A percentile compares a stretch with the other conserved stretches of the same genome.
These are phyloP conservation scores for Oscheius myriophilus DNA, from an alignment of 2,888 invertebrate species.

Conservation along the genomic window DNA sequence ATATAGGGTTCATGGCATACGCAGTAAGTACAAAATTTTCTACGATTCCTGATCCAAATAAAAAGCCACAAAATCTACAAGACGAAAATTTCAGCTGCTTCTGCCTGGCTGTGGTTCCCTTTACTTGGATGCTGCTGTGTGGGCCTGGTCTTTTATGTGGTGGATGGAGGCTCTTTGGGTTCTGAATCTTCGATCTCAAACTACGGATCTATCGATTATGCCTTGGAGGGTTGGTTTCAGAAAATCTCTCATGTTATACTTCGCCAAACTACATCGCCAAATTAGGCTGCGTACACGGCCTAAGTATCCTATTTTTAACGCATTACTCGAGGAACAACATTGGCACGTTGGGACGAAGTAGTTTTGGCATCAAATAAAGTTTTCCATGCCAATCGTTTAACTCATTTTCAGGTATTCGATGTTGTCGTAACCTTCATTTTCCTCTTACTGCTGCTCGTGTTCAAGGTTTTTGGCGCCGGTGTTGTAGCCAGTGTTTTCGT, in stretches of 20 bases:
- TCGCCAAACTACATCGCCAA: too few species aligned
- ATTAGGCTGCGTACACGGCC: too few species aligned
- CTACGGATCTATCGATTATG: constrained; percentile 46
- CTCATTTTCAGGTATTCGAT: constrained; percentile 54
- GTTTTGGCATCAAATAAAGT: too few species aligned
- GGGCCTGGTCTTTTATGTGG: constrained; percentile 69
- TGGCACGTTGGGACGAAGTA: background rate
- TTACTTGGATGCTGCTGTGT: constrained; percentile 71
- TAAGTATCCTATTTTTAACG: too few species aligned
- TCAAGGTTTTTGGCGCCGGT: constrained; percentile 46
- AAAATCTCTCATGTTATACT: too few species aligned
- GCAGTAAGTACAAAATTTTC: constrained; percentile 39
- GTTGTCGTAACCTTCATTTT: constrained; percentile 44
- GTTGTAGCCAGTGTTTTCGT: constrained; percentile 33
- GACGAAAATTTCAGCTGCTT: constrained; percentile 33
- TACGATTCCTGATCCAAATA: background rate
- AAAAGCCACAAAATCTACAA: background rate
- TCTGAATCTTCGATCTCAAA: constrained; percentile 35
- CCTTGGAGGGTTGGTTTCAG: constrained; percentile 47
- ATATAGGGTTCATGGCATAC: constrained; percentile 59
- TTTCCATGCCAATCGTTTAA: too few species aligned
- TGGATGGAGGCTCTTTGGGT: constrained; percentile 62
- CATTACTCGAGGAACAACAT: background rate
- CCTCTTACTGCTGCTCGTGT: constrained; percentile 47
- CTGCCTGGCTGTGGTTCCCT: constrained; percentile 72